A percentile compares a stretch with the other conserved stretches of the same genome.
Evolutionary conservation across 2,113 vertebrate species (phyloP).

Genomic region (Rhodinocichla rosea): DNA sequence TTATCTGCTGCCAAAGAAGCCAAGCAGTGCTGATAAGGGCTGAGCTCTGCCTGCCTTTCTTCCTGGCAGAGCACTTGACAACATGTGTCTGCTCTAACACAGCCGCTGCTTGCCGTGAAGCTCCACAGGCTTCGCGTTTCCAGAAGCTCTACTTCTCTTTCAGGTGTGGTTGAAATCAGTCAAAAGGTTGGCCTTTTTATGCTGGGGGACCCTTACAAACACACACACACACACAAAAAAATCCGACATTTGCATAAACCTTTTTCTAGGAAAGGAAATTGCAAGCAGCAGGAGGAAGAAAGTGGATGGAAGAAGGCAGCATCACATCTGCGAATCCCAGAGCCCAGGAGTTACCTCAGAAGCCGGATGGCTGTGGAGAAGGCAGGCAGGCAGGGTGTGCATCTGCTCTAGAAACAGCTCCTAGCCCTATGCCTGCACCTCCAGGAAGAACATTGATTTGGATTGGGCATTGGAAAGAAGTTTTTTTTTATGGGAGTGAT

Average conservation of each 20-base stretch:
- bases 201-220: accelerated
- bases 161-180: background rate
- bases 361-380: background rate
- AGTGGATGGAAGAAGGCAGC: background rate
- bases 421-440: background rate
- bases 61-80: accelerated
- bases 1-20: background rate
- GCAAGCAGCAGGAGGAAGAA: background rate
- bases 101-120: accelerated
- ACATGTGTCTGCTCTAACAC: background rate
- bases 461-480: background rate
- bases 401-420: background rate
- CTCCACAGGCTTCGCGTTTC: background rate
- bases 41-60: background rate
- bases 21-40: constrained; percentile 4
- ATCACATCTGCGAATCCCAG: background rate
- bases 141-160: background rate
- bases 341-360: background rate
- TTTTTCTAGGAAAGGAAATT: background rate
- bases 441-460: background rate
- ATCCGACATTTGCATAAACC: background rate
- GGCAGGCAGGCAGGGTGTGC: background rate
- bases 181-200: background rate
- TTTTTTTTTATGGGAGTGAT: background rate
- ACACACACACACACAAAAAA: too few relatives aligned